Percentiles rank a stretch among this genome's conserved stretches.
Conservation (phyloP, 2,797 vertebrate species). For the Lithobates sylvaticus region DNA sequence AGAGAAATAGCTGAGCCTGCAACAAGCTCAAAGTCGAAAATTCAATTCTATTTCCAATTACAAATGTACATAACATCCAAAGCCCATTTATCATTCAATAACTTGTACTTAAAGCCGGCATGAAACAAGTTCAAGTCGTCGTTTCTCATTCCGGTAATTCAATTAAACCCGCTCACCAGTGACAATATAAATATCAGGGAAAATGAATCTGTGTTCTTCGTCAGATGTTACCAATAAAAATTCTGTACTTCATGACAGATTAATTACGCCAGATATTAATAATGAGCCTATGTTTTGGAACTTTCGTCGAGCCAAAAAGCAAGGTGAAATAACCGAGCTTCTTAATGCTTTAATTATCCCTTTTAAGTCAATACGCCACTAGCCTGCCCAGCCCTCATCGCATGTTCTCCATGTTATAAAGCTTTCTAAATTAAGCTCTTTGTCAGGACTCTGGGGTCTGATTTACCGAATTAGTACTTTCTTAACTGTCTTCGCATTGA, state of each 20-base stretch:
- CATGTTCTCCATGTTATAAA: too few species aligned
- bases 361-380: too few species aligned
- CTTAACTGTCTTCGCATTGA: too few species aligned
- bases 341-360: too few species aligned
- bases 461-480: too few species aligned
- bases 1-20: background rate
- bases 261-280: background rate
- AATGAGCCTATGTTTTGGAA: background rate
- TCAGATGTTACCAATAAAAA: background rate
- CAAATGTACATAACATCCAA: conserved; percentile 9
- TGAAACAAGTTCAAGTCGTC: background rate
- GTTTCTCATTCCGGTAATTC: conserved; percentile 26
- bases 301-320: background rate
- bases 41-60: conserved; percentile 3
- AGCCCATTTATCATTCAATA: conserved; percentile 15
- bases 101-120: background rate
- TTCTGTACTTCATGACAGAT: conserved; percentile 1
- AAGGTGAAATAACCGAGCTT: too few species aligned
- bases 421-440: too few species aligned
- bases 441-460: too few species aligned
- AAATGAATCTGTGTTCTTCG: conserved; percentile 6
- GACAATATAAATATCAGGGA: conserved; percentile 20
- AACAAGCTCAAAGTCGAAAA: background rate
- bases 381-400: too few species aligned
- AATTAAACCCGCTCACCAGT: conserved; percentile 4